A percentile compares a stretch with the other conserved stretches of the same genome.
These are phyloP conservation scores for Apoderus coryli DNA, from an alignment of 2,888 invertebrate genomes.

Conservation along the genomic window DNA sequence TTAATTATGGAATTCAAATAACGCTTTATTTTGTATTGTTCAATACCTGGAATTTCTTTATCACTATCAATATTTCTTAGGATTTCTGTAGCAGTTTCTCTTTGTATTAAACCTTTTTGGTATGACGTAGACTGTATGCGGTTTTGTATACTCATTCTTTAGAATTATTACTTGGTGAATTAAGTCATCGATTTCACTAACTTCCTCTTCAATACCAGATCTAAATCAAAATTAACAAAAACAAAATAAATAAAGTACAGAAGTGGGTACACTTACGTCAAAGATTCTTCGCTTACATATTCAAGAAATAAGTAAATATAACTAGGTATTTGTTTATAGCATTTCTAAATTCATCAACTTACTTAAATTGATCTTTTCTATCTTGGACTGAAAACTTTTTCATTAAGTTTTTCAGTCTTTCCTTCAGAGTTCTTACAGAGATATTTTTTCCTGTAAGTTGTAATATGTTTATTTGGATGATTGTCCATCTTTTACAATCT, in stretches of 20 bases:
- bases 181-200: slow-evolving; percentile 1
- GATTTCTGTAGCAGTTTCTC: neutral
- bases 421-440: slow-evolving; percentile 5
- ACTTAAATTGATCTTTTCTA: slow-evolving; percentile 1
- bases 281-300: too few relatives aligned
- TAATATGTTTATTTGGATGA: slow-evolving; percentile 6
- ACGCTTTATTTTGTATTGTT: too few relatives aligned
- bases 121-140: too few relatives aligned
- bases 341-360: too few relatives aligned
- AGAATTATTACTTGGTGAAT: neutral
- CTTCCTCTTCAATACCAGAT: slow-evolving; percentile 1
- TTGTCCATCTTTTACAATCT: slow-evolving; percentile 6
- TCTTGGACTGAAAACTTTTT: slow-evolving; percentile 5
- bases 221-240: neutral
- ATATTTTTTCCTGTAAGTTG: slow-evolving; percentile 6
- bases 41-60: too few relatives aligned
- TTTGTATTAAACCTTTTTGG: slow-evolving; percentile 1
- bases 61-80: neutral
- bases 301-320: neutral
- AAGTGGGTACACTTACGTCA: too few relatives aligned
- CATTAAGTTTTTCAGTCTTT: slow-evolving; percentile 6
- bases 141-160: neutral
- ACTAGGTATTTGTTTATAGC: neutral
- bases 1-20: too few relatives aligned
- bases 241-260: neutral